These are phyloP conservation scores for Knipowitschia caucasica DNA, from an alignment of 2,797 vertebrate genomes.

Conservation along the genomic window DNA sequence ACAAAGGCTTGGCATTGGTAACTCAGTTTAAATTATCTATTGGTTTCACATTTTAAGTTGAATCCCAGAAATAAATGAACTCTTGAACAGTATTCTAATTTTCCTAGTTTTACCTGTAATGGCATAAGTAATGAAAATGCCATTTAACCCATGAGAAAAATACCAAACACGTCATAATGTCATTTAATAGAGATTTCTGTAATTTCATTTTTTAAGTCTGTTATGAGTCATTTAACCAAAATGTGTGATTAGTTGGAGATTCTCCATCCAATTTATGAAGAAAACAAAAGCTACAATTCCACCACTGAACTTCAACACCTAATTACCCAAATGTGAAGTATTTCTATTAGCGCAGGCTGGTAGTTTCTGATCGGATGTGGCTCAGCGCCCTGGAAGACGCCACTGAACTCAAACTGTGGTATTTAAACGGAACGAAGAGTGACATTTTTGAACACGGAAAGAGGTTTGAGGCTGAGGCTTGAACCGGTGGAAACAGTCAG, in stretches of 20 bases:
- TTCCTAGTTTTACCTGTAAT: too few species aligned
- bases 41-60: too few species aligned
- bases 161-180: too few species aligned
- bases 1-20: too few species aligned
- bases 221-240: neutral
- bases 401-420: constrained; percentile 42
- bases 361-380: constrained; percentile 58
- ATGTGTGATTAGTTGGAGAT: neutral
- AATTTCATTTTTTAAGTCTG: neutral
- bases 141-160: too few species aligned
- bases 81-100: too few species aligned
- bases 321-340: constrained; percentile 11
- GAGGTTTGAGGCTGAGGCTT: constrained; percentile 24
- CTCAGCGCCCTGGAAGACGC: constrained; percentile 15
- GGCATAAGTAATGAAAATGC: too few species aligned
- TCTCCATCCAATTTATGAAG: constrained; percentile 45
- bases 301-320: constrained; percentile 32
- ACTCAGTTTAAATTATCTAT: too few species aligned
- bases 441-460: constrained; percentile 41
- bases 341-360: constrained; percentile 5
- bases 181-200: too few species aligned
- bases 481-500: constrained; percentile 23
- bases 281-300: constrained; percentile 55
- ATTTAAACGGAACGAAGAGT: constrained; percentile 39
- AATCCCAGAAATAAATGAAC: too few species aligned